Base-by-base conservation (phyloP, 2,113 vertebrate genomes). In the Phodopus roborovskii region DNA sequence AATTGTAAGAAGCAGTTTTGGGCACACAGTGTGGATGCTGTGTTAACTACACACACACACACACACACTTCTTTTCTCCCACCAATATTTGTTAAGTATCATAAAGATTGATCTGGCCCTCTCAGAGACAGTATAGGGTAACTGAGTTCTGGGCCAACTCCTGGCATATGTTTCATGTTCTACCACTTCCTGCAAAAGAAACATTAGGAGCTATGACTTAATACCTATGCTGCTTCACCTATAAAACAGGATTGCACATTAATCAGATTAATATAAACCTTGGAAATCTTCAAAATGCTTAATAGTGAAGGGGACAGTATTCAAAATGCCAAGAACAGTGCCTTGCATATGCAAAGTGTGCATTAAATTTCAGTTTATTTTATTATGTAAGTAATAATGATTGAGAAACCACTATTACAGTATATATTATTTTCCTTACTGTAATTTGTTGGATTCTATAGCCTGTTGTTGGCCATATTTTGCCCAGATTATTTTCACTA, bases 1-100 rank as follows among this genome's bases (percentile, higher is more conserved):
- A 95, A 33, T 83, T 91, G 96, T 90, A 75, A 86, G 58, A 89
- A 97, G 75, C 71, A 95, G 79, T 66, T 90, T 91, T 26, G 48
- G 77, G 39, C 12, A 15, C 20, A 77, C 33, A 60, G 16, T 82
- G 42, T 68, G 68, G 95, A 22, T 81, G n/a, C 68, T 95, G 48
- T 73, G 56, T 42, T 93, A 91, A 75, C 26, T n/a, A 50, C 22
- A 30, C 58, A 16, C 68, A 15, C 50, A n/a, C 24, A 36, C 50
- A 50, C 50, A 56, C 53, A 56, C 53, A 56, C 53, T 82, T 42
- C 24, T 12, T 82, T 22, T 87, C 74, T 94, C 39, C 84, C 1
- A 22, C 85, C 53, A 50, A 22, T 53, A 56, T 87, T 77, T 92
- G 64, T 97, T 73, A 73, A 79, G 60, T 68, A 81, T n/a, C 39